A percentile compares a stretch with the other conserved stretches of the same genome.
Evolutionary conservation across 2,888 invertebrate species (phyloP).

Genomic region (Lasiommata megera): DNA sequence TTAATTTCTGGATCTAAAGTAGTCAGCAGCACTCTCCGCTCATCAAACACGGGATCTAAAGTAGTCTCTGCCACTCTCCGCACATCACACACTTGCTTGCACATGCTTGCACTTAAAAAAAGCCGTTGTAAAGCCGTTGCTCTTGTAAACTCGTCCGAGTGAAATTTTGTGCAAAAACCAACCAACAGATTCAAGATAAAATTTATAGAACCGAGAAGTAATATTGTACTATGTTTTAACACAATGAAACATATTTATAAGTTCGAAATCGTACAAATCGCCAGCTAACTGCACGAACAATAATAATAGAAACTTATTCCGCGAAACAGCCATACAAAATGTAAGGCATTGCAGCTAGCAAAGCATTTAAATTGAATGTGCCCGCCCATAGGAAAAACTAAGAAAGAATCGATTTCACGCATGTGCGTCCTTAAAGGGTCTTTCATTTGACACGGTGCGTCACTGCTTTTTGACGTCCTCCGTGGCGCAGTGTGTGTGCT

Average conservation of each 20-base stretch:
- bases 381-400: not conserved
- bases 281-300: not conserved
- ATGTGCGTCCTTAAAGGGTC: conserved; percentile 5
- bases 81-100: too few species aligned
- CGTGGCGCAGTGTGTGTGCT: too few species aligned
- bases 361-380: not conserved
- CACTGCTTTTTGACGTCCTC: too few species aligned
- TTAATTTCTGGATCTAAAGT: too few species aligned
- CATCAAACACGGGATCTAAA: too few species aligned
- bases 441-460: too few species aligned
- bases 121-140: too few species aligned
- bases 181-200: conserved; percentile 8
- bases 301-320: conserved; percentile 4
- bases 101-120: too few species aligned
- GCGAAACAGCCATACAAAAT: not conserved
- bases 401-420: conserved; percentile 15
- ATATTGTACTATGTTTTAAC: not conserved
- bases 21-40: too few species aligned
- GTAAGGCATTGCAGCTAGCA: not conserved
- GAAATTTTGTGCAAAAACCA: not conserved
- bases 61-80: too few species aligned
- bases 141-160: not conserved
- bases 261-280: conserved; percentile 6
- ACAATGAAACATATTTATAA: not conserved
- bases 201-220: conserved; percentile 3